Percentiles rank a stretch among this genome's conserved stretches.
These are phyloP conservation scores for Eidolon helvum DNA, from an alignment of 2,113 vertebrate species.

Conservation along the genomic window DNA sequence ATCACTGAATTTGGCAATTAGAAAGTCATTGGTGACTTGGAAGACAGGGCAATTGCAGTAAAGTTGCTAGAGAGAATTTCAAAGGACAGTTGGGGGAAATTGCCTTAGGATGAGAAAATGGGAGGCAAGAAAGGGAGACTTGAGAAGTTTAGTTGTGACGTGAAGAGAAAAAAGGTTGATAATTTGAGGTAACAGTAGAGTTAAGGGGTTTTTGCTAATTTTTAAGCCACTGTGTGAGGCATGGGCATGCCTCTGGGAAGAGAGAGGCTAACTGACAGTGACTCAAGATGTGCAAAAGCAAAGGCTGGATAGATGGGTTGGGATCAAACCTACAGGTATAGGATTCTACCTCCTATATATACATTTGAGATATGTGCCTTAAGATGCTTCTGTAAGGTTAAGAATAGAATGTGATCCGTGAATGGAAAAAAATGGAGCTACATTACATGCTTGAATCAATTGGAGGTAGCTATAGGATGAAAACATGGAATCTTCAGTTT, in stretches of 20 bases:
- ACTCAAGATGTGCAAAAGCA: neutral
- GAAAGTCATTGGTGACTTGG: neutral
- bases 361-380: neutral
- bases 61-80: neutral
- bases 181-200: neutral
- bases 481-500: neutral
- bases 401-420: neutral
- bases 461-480: neutral
- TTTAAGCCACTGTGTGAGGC: neutral
- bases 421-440: neutral
- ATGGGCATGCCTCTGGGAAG: neutral
- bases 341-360: neutral
- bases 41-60: neutral
- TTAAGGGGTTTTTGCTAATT: neutral
- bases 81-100: neutral
- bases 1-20: neutral
- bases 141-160: neutral
- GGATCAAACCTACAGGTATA: neutral
- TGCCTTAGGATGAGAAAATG: neutral
- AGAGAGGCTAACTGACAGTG: neutral
- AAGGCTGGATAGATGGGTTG: neutral
- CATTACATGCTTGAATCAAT: neutral
- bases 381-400: neutral
- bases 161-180: neutral
- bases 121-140: neutral